A percentile compares a stretch with the other conserved stretches of the same genome.
These are phyloP conservation scores for Eupristina koningsbergeri DNA, from an alignment of 1,140 invertebrate genomes.

Conservation along the genomic window DNA sequence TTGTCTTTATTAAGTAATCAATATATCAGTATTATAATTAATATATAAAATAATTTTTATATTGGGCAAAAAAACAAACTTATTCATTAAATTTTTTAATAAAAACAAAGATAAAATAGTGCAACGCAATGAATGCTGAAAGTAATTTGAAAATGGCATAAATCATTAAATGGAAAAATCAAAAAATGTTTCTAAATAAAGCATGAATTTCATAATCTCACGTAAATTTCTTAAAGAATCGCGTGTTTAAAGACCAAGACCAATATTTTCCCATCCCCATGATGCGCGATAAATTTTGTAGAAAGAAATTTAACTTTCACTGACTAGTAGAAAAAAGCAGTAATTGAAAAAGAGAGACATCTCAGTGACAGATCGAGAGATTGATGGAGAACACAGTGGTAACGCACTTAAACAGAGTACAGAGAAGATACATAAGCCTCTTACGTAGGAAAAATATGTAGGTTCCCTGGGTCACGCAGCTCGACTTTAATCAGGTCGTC, in stretches of 20 bases:
- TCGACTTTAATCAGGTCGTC: slow-evolving; percentile 28
- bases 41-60: no score
- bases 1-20: no score
- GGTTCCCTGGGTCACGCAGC: not conserved
- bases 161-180: no score
- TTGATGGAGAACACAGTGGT: not conserved
- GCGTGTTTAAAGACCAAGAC: not conserved
- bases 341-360: not conserved
- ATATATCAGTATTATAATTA: no score
- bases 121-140: no score
- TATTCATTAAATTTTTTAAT: no score
- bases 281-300: not conserved
- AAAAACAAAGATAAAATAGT: no score
- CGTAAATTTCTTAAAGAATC: not conserved
- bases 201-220: not conserved
- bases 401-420: no score
- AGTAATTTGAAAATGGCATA: no score
- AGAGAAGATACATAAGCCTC: not conserved
- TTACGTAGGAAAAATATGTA: slow-evolving; percentile 18
- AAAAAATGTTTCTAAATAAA: not conserved
- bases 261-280: not conserved
- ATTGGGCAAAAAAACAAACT: no score
- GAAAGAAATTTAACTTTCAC: slow-evolving; percentile 31
- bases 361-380: not conserved
- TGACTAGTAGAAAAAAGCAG: not conserved